Percentiles rank a stretch among this genome's conserved stretches.
These are phyloP conservation scores for Sternarchorhynchus goeldii DNA, from an alignment of 2,797 vertebrate genomes.

Conservation along the genomic window DNA sequence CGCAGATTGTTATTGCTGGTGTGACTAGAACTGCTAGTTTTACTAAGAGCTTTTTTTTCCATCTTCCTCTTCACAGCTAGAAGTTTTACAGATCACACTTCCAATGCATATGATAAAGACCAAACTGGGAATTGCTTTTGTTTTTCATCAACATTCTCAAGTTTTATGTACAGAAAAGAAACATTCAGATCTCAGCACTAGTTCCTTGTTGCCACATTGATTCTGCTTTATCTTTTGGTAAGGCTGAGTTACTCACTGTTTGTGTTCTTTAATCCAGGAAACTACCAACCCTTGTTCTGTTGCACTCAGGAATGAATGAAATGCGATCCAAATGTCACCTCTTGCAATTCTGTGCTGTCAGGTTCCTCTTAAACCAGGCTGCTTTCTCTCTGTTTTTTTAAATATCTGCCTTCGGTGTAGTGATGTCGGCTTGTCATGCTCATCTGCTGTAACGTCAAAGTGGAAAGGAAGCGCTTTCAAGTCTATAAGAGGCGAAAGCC, in stretches of 20 bases:
- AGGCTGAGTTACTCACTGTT: constrained; percentile 56
- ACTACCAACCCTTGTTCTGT: background rate
- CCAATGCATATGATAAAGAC: too few species aligned
- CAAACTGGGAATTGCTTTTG: background rate
- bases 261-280: constrained; percentile 43
- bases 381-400: background rate
- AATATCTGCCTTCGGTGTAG: background rate
- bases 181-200: background rate
- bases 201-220: background rate
- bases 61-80: too few species aligned
- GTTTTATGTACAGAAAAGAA: too few species aligned
- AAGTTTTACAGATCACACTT: too few species aligned
- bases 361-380: background rate
- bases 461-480: background rate
- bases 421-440: background rate
- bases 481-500: constrained; percentile 19
- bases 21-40: background rate
- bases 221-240: background rate
- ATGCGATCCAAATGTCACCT: background rate
- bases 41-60: background rate
- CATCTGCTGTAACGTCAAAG: background rate
- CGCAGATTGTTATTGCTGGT: background rate
- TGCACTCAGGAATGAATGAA: background rate
- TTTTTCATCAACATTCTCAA: too few species aligned
- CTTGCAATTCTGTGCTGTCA: background rate